A percentile compares a stretch with the other conserved stretches of the same genome.
phyloP scores from a whole-genome alignment of 2,113 vertebrate genomes.

The Rhombomys opimus region DNA sequence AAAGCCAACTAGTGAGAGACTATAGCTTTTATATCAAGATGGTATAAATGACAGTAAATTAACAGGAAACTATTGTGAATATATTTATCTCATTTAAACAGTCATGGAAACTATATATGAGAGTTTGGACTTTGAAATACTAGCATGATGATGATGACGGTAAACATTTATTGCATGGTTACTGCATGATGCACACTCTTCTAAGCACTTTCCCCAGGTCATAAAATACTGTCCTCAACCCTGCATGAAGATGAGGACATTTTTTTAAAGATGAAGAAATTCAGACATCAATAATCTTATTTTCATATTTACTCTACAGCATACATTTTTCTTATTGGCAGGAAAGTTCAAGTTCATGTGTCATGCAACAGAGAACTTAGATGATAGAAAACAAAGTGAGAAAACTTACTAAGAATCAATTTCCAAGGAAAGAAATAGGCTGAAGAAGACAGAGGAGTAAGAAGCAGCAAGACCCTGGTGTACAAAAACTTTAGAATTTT shows the following conservation, averaged over 20 bases:
- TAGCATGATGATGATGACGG: not conserved
- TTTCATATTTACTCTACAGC: not conserved
- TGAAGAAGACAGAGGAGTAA: not conserved
- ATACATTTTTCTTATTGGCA: not conserved
- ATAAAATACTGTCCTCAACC: not conserved
- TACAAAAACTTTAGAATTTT: not conserved
- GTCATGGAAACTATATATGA: not conserved
- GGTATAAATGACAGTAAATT: not conserved
- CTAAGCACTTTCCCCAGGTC: not conserved
- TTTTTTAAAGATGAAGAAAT: constrained; percentile 13
- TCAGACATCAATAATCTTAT: not conserved
- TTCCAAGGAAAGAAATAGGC: not conserved
- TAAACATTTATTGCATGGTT: not conserved
- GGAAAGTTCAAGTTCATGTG: not conserved
- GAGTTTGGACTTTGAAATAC: not conserved
- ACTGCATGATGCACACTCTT: not conserved
- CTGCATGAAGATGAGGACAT: not conserved
- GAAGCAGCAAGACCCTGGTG: not conserved
- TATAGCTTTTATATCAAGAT: not conserved
- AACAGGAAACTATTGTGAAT: not conserved
- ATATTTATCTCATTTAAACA: not conserved
- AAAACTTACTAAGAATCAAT: not conserved
- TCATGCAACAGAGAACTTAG: not conserved
- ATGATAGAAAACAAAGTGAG: not conserved
- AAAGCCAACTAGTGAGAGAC: constrained; percentile 17